Evolutionary conservation across 2,113 vertebrate species (phyloP).

Genomic region (Callorhinus ursinus): DNA sequence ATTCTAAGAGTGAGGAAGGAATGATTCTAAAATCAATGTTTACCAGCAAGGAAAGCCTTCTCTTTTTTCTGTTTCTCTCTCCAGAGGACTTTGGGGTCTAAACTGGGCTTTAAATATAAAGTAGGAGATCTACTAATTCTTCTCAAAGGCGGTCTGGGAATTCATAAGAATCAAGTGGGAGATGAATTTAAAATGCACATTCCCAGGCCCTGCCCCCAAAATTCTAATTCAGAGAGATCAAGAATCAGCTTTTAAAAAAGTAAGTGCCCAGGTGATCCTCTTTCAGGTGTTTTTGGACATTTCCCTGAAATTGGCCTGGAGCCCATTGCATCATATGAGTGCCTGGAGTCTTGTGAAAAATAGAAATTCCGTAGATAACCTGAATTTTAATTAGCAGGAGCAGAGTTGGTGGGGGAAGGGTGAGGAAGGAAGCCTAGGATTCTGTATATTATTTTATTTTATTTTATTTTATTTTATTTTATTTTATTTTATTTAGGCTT

Average conservation of each 20-base stretch:
- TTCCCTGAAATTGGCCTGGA: background rate
- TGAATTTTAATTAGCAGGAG: background rate
- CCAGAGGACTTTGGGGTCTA: background rate
- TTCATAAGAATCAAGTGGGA: background rate
- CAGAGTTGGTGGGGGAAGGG: background rate
- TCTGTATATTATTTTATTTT: background rate
- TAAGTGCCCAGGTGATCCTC: background rate
- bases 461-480: background rate
- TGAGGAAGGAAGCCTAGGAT: background rate
- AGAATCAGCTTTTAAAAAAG: background rate
- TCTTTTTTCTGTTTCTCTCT: background rate
- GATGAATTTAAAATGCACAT: background rate
- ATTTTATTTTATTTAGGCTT: background rate
- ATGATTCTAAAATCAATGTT: constrained; percentile 45
- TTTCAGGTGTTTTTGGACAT: background rate
- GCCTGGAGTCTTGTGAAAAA: background rate
- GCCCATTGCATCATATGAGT: background rate
- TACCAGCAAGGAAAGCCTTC: background rate
- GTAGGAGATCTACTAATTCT: background rate
- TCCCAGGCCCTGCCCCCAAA: background rate
- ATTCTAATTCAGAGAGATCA: background rate
- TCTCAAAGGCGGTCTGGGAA: background rate
- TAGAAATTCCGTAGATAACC: background rate
- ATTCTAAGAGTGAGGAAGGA: background rate
- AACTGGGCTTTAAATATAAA: background rate